These are phyloP conservation scores for Octodon degus DNA, from an alignment of 2,113 vertebrate species.

Conservation along the genomic window DNA sequence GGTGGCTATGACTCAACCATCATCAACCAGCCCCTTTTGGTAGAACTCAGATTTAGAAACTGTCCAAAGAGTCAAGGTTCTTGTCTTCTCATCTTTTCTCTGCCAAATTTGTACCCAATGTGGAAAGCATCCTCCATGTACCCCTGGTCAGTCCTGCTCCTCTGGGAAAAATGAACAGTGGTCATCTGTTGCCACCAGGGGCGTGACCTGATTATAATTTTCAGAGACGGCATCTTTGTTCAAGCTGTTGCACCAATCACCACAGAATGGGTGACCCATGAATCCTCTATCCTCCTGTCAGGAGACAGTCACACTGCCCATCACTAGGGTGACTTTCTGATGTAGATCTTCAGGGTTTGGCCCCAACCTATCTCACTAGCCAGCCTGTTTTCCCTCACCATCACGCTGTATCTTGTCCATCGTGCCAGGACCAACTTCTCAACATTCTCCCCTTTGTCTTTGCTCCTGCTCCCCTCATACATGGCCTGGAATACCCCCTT, in stretches of 20 bases:
- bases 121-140: not conserved
- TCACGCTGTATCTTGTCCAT: not conserved
- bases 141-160: not conserved
- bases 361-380: not conserved
- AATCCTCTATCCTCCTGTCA: not conserved
- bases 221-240: not conserved
- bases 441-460: not conserved
- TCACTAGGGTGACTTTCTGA: not conserved
- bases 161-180: not conserved
- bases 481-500: not conserved
- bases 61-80: not conserved
- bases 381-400: not conserved
- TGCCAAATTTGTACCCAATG: not conserved
- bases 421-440: not conserved
- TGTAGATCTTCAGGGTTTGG: not conserved
- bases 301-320: not conserved
- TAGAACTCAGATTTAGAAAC: not conserved
- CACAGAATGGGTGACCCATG: too few species aligned
- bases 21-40: not conserved
- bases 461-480: not conserved
- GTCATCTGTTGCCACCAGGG: not conserved
- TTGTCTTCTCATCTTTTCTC: not conserved
- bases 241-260: not conserved
- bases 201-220: not conserved
- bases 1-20: not conserved